phyloP scores from a whole-genome alignment of 2,888 invertebrate species.

The Ceramica pisi region DNA sequence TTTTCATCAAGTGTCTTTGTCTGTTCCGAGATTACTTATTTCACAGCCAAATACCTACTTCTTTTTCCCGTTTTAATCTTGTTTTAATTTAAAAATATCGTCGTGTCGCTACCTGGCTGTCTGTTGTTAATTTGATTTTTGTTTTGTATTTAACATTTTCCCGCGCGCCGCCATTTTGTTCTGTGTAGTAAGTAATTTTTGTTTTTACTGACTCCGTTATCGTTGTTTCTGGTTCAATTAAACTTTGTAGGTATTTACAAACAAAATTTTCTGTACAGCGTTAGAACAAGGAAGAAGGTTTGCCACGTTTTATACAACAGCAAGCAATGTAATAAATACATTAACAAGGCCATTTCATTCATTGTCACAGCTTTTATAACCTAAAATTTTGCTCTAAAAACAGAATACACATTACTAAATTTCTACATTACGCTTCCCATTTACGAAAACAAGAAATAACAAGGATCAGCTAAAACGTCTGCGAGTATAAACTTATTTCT shows the following conservation, averaged over 20 bases:
- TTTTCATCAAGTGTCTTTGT: slow-evolving; percentile 69
- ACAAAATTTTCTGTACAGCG: not conserved
- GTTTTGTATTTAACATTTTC: slow-evolving; percentile 37
- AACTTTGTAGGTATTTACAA: not conserved
- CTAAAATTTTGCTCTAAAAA: slow-evolving; percentile 25
- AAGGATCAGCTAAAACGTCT: slow-evolving; percentile 59
- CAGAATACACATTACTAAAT: slow-evolving; percentile 42
- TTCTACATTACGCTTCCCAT: slow-evolving; percentile 48
- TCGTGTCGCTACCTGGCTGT: slow-evolving; percentile 51
- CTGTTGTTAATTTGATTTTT: slow-evolving; percentile 53
- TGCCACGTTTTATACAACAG: not conserved
- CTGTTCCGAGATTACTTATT: slow-evolving; percentile 71
- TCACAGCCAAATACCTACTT: slow-evolving; percentile 65
- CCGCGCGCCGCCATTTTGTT: slow-evolving; percentile 37
- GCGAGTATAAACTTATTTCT: slow-evolving; percentile 62
- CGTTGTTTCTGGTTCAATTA: not conserved
- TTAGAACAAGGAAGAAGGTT: not conserved
- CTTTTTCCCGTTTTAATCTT: slow-evolving; percentile 62
- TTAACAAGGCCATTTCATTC: slow-evolving; percentile 5
- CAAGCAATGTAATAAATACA: not conserved
- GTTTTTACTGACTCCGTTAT: slow-evolving; percentile 8
- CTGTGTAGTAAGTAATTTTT: slow-evolving; percentile 21
- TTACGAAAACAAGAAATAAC: slow-evolving; percentile 56
- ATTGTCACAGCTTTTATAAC: slow-evolving; percentile 8
- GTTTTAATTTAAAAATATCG: slow-evolving; percentile 66